phyloP scores from a whole-genome alignment of 2,888 invertebrate genomes.

The Melolontha melolontha region DNA sequence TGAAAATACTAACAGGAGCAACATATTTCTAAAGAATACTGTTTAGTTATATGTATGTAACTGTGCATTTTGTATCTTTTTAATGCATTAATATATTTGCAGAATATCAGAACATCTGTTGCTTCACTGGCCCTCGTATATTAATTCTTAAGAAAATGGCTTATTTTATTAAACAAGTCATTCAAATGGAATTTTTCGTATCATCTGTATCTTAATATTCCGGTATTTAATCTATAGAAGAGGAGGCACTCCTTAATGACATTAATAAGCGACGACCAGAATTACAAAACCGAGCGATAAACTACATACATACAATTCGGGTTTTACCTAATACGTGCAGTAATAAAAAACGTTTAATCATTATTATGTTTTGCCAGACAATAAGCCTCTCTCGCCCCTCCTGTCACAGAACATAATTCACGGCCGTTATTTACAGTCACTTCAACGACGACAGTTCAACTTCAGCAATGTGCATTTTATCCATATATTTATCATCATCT shows the following conservation, averaged over 20 bases:
- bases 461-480: constrained; percentile 3
- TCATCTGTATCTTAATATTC: constrained; percentile 20
- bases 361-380: constrained; percentile 45
- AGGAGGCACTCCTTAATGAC: constrained; percentile 51
- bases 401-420: constrained; percentile 35
- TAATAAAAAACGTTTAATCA: constrained; percentile 49
- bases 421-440: constrained; percentile 34
- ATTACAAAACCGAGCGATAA: constrained; percentile 47
- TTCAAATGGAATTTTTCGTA: constrained; percentile 9
- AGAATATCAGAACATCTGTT: too few relatives aligned
- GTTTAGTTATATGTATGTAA: too few relatives aligned
- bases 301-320: constrained; percentile 43
- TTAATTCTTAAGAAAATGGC: too few relatives aligned
- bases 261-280: constrained; percentile 50
- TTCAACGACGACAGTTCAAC: constrained; percentile 2
- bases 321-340: constrained; percentile 51
- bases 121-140: too few relatives aligned
- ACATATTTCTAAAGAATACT: too few relatives aligned
- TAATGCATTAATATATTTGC: too few relatives aligned
- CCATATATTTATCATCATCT: too few relatives aligned
- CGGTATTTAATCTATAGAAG: constrained; percentile 36
- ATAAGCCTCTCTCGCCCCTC: constrained; percentile 8
- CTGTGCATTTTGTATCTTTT: too few relatives aligned
- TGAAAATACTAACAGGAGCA: too few relatives aligned
- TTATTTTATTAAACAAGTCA: neutral